Conservation (phyloP, 1,140 invertebrate genomes). For the Bombus sylvicola region DNA sequence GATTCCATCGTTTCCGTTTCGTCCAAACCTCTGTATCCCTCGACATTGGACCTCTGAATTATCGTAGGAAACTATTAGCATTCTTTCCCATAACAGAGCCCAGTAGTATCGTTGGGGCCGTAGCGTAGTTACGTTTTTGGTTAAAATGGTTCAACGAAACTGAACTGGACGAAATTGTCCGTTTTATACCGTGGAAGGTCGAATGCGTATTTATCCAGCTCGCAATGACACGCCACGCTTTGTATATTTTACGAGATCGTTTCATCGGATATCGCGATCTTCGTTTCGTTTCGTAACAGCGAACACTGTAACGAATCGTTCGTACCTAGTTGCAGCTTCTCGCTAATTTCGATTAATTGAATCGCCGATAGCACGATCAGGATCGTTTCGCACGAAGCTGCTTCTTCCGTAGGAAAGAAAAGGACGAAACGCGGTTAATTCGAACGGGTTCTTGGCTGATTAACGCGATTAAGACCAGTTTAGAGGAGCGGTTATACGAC, state of each 20-base stretch:
- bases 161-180: background rate
- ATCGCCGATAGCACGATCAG: too few species aligned
- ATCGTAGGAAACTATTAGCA: constrained; percentile 8
- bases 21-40: background rate
- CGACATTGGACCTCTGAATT: constrained; percentile 12
- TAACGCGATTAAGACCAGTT: background rate
- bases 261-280: too few species aligned
- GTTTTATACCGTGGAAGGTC: background rate
- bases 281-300: too few species aligned
- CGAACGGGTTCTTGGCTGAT: background rate
- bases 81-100: background rate
- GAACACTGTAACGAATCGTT: background rate
- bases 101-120: rapidly evolving
- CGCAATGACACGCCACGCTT: rapidly evolving
- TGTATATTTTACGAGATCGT: too few species aligned
- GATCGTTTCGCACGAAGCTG: background rate
- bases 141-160: background rate
- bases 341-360: rapidly evolving
- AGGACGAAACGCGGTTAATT: background rate
- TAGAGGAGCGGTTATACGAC: background rate
- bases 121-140: background rate
- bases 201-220: background rate
- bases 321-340: background rate
- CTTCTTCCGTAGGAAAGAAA: background rate
- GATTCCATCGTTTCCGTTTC: background rate